These are phyloP conservation scores for Danio aesculapii DNA, from an alignment of 2,797 vertebrate species.

Conservation along the genomic window DNA sequence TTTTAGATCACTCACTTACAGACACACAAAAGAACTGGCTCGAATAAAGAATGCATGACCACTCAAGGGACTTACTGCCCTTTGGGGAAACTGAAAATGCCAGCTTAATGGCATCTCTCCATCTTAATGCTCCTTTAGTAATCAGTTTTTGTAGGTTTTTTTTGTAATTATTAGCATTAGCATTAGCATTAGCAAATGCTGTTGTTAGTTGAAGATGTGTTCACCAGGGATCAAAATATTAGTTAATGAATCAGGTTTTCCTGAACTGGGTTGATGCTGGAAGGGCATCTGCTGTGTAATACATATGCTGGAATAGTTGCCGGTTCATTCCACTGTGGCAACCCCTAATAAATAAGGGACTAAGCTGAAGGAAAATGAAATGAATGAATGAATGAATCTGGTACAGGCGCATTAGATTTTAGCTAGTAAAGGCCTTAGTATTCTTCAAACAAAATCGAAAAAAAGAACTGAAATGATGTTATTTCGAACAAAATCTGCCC, in stretches of 20 bases:
- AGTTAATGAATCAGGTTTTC: background rate
- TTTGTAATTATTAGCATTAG: background rate
- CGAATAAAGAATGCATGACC: conserved; percentile 15
- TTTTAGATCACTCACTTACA: conserved; percentile 23
- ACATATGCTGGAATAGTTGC: too few relatives aligned
- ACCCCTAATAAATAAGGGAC: too few relatives aligned
- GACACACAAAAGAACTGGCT: conserved; percentile 1
- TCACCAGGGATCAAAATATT: background rate
- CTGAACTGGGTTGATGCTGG: too few relatives aligned
- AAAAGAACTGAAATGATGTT: too few relatives aligned
- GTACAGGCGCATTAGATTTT: too few relatives aligned
- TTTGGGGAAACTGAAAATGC: background rate
- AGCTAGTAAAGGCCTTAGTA: too few relatives aligned
- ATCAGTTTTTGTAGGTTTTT: background rate
- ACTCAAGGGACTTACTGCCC: conserved; percentile 3
- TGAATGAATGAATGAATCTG: too few relatives aligned
- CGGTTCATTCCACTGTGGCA: too few relatives aligned
- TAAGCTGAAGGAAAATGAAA: too few relatives aligned
- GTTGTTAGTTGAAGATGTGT: background rate
- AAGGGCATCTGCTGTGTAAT: too few relatives aligned
- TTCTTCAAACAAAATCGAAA: too few relatives aligned
- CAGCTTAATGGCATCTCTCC: background rate
- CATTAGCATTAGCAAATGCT: background rate
- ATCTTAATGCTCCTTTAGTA: conserved; percentile 12
- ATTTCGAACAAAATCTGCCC: too few relatives aligned